Evolutionary conservation across 2,888 invertebrate species (phyloP).

Genomic region (Marronus borbonicus): DNA sequence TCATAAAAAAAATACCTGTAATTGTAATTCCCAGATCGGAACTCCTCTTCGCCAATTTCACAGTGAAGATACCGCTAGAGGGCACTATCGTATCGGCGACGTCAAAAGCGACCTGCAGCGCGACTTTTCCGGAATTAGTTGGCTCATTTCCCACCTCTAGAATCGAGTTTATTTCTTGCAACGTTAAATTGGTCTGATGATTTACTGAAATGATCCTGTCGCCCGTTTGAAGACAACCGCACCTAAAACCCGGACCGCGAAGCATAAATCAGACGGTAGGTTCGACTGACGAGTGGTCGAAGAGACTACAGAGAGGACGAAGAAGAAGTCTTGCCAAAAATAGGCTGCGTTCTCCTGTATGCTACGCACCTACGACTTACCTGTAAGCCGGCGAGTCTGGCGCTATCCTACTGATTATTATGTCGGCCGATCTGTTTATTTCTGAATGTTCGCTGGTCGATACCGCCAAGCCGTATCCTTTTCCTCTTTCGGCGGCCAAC

Average conservation of each 20-base stretch:
- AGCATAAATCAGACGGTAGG: conserved; percentile 41
- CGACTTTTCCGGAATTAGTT: conserved; percentile 78
- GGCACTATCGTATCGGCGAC: conserved; percentile 94
- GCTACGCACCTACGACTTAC: conserved; percentile 63
- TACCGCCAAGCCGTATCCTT: conserved; percentile 72
- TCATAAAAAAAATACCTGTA: conserved; percentile 74
- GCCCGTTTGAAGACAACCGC: conserved; percentile 83
- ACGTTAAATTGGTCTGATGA: conserved; percentile 79
- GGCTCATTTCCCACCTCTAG: conserved; percentile 72
- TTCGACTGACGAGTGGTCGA: conserved; percentile 3
- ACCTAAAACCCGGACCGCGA: conserved; percentile 68
- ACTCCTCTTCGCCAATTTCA: conserved; percentile 86
- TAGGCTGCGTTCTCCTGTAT: background rate
- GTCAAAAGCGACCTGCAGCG: conserved; percentile 89
- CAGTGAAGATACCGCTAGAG: conserved; percentile 91
- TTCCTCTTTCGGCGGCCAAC: conserved; percentile 71
- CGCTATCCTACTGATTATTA: conserved; percentile 72
- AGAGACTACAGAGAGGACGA: conserved; percentile 1
- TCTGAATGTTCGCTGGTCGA: conserved; percentile 70
- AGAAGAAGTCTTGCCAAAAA: conserved; percentile 14
- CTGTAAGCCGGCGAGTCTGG: conserved; percentile 75
- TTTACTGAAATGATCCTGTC: conserved; percentile 91
- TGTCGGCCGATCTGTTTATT: conserved; percentile 65
- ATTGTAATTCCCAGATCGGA: conserved; percentile 93
- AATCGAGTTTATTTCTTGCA: conserved; percentile 74